phyloP scores from a whole-genome alignment of 2,888 invertebrate genomes.

The Lithodes maja region DNA sequence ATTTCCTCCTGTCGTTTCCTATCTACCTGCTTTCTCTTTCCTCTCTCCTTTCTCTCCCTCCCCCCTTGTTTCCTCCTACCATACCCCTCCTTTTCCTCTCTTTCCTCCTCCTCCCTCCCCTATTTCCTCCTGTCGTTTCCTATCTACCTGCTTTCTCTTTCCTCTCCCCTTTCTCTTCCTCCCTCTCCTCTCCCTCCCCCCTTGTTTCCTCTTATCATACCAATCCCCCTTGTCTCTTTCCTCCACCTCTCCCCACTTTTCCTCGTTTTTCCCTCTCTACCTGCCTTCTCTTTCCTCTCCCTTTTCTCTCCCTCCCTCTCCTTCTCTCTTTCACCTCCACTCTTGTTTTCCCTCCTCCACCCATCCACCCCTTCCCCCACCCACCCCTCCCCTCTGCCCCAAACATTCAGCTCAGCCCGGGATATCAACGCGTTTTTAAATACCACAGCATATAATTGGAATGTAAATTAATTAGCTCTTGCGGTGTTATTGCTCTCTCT shows the following conservation, averaged over 20 bases:
- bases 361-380: neutral
- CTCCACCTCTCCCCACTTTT: neutral
- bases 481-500: too few relatives aligned
- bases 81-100: neutral
- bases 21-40: neutral
- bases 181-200: neutral
- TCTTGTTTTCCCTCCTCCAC: too few relatives aligned
- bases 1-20: neutral
- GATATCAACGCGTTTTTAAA: too few relatives aligned
- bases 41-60: neutral
- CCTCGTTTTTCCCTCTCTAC: neutral
- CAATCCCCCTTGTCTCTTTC: neutral
- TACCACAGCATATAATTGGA: too few relatives aligned
- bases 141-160: neutral
- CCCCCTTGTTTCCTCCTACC: neutral
- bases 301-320: too few relatives aligned
- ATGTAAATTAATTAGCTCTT: too few relatives aligned
- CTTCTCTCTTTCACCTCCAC: neutral
- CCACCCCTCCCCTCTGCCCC: neutral
- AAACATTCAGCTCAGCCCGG: too few relatives aligned
- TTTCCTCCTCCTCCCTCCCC: neutral
- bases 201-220: neutral
- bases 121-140: neutral
- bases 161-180: neutral
- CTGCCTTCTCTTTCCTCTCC: neutral